phyloP scores from a whole-genome alignment of 2,113 vertebrate species.

The Candoia aspera region DNA sequence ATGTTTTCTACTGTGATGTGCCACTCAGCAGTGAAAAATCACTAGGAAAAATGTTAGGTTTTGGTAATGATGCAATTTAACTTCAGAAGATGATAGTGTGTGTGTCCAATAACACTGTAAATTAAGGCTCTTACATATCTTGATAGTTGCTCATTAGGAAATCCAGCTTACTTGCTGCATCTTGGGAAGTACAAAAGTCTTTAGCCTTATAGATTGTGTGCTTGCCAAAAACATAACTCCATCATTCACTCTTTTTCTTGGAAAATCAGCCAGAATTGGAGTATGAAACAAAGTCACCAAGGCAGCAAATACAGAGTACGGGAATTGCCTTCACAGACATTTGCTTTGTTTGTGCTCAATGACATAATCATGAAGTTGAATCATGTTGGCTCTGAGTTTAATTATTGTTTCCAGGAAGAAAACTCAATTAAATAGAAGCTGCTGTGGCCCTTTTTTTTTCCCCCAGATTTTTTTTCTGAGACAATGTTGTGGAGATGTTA shows the following conservation, averaged over 20 bases:
- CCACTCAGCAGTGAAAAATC: neutral
- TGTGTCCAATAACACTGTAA: neutral
- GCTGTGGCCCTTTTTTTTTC: neutral
- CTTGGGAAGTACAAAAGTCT: neutral
- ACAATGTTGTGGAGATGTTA: neutral
- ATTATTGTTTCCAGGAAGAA: neutral
- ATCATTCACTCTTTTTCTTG: neutral
- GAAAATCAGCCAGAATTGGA: neutral
- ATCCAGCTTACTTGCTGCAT: neutral
- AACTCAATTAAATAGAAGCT: neutral
- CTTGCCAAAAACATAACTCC: neutral
- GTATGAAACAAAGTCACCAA: neutral
- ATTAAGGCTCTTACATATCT: neutral
- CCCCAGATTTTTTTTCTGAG: neutral
- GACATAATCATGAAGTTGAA: neutral
- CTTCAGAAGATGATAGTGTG: neutral
- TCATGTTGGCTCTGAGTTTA: neutral
- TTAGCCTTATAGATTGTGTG: neutral
- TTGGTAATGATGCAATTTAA: neutral
- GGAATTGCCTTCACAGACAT: neutral
- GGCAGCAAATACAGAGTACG: neutral
- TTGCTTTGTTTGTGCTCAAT: constrained; percentile 1
- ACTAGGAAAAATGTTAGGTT: neutral
- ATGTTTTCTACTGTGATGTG: neutral
- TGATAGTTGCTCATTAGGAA: neutral